Conservation (phyloP, 1,140 invertebrate genomes). For the Dolichoris vasculosae region DNA sequence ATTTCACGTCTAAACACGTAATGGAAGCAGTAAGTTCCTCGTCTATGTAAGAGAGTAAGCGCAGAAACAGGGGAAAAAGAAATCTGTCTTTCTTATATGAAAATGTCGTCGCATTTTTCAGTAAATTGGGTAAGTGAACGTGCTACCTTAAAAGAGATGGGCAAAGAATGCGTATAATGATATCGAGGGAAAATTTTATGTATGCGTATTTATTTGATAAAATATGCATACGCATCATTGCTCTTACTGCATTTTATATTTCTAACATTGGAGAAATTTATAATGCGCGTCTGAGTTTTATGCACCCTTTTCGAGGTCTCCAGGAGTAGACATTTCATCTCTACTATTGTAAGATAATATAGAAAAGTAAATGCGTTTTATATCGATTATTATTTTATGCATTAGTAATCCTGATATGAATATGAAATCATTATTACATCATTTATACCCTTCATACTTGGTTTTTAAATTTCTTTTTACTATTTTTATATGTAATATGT, state of each 20-base stretch:
- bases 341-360: not conserved
- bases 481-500: no score
- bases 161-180: not conserved
- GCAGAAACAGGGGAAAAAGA: not conserved
- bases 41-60: not conserved
- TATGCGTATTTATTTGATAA: constrained; percentile 36
- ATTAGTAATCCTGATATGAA: not conserved
- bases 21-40: not conserved
- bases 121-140: constrained; percentile 34
- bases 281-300: constrained; percentile 9
- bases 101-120: constrained; percentile 41
- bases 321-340: constrained; percentile 5
- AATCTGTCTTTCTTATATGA: constrained; percentile 3
- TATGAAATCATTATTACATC: not conserved
- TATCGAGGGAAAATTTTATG: not conserved
- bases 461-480: no score
- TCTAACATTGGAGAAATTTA: not conserved
- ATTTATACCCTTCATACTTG: no score
- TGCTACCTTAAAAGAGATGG: constrained; percentile 3
- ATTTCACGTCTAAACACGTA: not conserved
- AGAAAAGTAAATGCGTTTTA: not conserved
- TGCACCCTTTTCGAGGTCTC: not conserved
- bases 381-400: not conserved
- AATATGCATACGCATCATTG: not conserved
- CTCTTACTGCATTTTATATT: constrained; percentile 33